Percentiles rank a stretch among this genome's conserved stretches.
Evolutionary conservation across 2,113 vertebrate genomes (phyloP).

Genomic region (Anolis sagrei): DNA sequence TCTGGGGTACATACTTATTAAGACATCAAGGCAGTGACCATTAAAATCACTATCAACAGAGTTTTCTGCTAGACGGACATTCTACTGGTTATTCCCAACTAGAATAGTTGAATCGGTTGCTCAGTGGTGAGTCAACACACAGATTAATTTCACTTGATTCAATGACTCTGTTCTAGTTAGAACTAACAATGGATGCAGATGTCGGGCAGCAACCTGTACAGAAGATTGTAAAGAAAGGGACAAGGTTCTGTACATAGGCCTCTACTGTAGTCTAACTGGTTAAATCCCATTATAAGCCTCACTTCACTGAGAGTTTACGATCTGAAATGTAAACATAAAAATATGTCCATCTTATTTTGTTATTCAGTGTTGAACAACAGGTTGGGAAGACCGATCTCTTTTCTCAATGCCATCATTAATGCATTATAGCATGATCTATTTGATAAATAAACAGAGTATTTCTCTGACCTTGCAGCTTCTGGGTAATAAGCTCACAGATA

Average conservation of each 20-base stretch:
- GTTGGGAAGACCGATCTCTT: constrained; percentile 35
- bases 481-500: constrained; percentile 29
- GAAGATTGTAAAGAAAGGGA: too few relatives aligned
- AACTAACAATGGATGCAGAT: too few relatives aligned
- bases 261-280: constrained; percentile 10
- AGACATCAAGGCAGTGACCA: too few relatives aligned
- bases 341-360: neutral
- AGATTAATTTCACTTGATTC: too few relatives aligned
- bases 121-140: too few relatives aligned
- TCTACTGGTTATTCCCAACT: too few relatives aligned
- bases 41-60: too few relatives aligned
- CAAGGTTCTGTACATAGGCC: neutral
- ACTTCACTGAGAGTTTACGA: constrained; percentile 39
- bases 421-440: constrained; percentile 41
- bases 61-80: too few relatives aligned
- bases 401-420: constrained; percentile 40
- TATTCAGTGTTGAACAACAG: constrained; percentile 8
- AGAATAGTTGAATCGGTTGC: too few relatives aligned
- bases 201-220: too few relatives aligned
- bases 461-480: constrained; percentile 41
- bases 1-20: too few relatives aligned
- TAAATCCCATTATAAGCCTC: constrained; percentile 31
- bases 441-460: constrained; percentile 50
- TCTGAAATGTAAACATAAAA: neutral
- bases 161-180: too few relatives aligned